phyloP scores from a whole-genome alignment of 1,140 invertebrate genomes.

The Gonioctena quinquepunctata region DNA sequence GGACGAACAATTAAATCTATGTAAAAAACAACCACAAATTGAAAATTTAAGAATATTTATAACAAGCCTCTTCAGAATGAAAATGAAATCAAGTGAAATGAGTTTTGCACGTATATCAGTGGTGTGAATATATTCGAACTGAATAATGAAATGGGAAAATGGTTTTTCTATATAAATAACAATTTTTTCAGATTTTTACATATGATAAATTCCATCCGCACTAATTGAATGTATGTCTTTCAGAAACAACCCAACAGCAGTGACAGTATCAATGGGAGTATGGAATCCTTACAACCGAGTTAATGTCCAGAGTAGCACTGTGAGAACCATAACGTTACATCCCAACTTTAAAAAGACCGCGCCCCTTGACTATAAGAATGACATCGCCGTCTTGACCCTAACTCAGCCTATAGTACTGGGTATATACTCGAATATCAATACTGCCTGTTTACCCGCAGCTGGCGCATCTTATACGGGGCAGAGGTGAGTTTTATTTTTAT shows the following conservation, averaged over 20 bases:
- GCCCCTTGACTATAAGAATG: constrained; percentile 64
- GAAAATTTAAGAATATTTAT: too few species aligned
- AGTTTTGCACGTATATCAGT: too few species aligned
- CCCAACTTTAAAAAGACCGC: constrained; percentile 60
- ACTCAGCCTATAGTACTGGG: constrained; percentile 56
- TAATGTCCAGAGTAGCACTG: constrained; percentile 27
- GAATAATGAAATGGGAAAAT: too few species aligned
- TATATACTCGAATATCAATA: constrained; percentile 61
- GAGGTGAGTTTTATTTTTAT: constrained; percentile 33
- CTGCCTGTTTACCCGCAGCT: constrained; percentile 60
- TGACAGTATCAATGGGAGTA: constrained; percentile 40
- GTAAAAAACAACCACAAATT: too few species aligned
- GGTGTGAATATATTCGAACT: too few species aligned
- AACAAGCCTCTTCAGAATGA: too few species aligned
- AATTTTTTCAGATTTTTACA: too few species aligned
- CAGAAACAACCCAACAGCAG: constrained; percentile 25
- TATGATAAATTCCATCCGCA: too few species aligned
- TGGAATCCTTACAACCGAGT: constrained; percentile 28
- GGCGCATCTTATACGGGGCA: constrained; percentile 36
- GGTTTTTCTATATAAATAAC: too few species aligned
- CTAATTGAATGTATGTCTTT: too few species aligned
- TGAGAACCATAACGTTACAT: constrained; percentile 53
- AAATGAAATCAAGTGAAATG: too few species aligned
- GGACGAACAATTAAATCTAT: too few species aligned
- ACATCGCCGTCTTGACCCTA: constrained; percentile 67